Conservation (phyloP, 30 jellyfish, hydroid and myxozoan genomes). For the Turritopsis rubra region DNA sequence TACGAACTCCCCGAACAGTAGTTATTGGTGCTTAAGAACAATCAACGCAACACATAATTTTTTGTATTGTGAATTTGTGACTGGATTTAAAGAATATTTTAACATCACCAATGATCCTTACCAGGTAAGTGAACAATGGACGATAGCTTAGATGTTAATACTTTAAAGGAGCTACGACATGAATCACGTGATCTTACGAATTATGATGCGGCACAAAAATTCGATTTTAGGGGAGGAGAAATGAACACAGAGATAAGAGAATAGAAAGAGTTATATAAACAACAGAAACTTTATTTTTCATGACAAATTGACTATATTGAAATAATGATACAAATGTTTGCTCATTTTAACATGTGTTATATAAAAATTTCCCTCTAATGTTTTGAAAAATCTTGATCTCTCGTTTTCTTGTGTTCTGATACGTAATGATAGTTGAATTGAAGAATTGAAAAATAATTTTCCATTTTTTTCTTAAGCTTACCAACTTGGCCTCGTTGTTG, state of each 20-base stretch:
- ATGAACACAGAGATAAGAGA: no score
- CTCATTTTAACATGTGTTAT: background rate
- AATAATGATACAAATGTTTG: background rate
- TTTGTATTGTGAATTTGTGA: constrained; percentile 69
- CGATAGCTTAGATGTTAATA: background rate
- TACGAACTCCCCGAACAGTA: constrained; percentile 80
- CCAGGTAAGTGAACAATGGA: constrained; percentile 40
- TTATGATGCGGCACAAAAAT: no score
- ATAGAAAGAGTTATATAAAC: no score
- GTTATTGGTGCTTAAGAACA: constrained; percentile 85
- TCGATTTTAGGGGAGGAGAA: no score
- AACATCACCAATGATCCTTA: constrained; percentile 67
- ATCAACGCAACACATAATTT: constrained; percentile 80
- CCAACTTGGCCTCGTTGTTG: background rate
- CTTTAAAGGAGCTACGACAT: background rate
- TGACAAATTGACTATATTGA: background rate
- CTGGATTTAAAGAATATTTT: constrained; percentile 64
- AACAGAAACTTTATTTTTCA: no score
- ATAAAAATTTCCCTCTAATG: no score
- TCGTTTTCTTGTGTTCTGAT: no score
- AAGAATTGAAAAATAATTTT: no score
- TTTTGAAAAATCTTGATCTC: no score
- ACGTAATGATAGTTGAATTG: no score
- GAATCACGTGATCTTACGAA: no score
- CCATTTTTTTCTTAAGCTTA: background rate